Evolutionary conservation across 2,888 invertebrate genomes (phyloP).

Genomic region (Melanophora roralis): DNA sequence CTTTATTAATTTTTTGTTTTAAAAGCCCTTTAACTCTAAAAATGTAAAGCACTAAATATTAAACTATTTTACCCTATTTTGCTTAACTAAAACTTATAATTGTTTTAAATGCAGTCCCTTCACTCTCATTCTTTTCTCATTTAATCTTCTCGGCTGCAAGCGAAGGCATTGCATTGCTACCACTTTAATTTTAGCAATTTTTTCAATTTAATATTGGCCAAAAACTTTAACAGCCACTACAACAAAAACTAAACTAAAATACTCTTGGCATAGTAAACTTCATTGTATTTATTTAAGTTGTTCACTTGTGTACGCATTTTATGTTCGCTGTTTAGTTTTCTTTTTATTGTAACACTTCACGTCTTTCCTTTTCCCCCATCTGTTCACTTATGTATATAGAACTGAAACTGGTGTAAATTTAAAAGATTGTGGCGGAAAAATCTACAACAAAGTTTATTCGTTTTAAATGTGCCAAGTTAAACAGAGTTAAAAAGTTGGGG

Average conservation of each 20-base stretch:
- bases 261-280: constrained; percentile 44
- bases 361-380: not conserved
- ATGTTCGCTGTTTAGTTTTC: not conserved
- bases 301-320: not conserved
- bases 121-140: not conserved
- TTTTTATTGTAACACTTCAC: not conserved
- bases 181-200: constrained; percentile 33
- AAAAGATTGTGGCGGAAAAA: constrained; percentile 46
- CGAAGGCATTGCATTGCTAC: constrained; percentile 33
- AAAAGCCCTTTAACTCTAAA: too few relatives aligned
- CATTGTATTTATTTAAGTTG: constrained; percentile 47
- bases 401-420: constrained; percentile 50
- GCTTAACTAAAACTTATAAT: not conserved
- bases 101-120: constrained; percentile 11
- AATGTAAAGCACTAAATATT: too few relatives aligned
- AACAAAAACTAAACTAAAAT: constrained; percentile 21
- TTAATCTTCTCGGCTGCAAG: not conserved
- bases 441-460: constrained; percentile 12
- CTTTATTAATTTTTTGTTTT: constrained; percentile 23
- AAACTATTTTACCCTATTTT: constrained; percentile 49
- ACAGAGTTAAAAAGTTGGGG: too few relatives aligned
- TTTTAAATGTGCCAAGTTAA: constrained; percentile 56
- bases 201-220: constrained; percentile 8
- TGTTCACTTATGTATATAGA: too few relatives aligned
- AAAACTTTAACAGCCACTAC: constrained; percentile 17